Evolutionary conservation across 2,113 vertebrate species (phyloP), one percentile per base, ranked within the genome.

Genomic region (Charina bottae): DNA sequence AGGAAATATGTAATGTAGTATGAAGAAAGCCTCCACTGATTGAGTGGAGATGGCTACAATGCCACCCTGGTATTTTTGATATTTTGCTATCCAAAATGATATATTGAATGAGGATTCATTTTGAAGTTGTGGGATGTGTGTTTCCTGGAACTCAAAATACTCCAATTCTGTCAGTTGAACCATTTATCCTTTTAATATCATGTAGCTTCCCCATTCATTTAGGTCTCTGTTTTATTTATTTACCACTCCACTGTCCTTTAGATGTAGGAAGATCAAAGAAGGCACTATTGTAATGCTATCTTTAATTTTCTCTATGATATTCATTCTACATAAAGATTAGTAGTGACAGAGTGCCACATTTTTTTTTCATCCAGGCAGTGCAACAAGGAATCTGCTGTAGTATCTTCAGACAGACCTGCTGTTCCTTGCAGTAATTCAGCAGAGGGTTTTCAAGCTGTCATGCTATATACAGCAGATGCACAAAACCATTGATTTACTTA

Each of bases 371-470:
- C 87, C 88, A 55, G 78, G n/a, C 23, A 26, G 2, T 85, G 58
- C 49, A 85, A 33, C 60, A 87, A 78, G 53, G 56, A 85, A 33
- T 89, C 53, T 92, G 37, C 55, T 49, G 0, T 49, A 64, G 85
- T 37, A 54, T 87, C 85, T 88, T 86, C 56, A 60, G 89, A 84
- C 33, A 91, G 83, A 37, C 55, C 28, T 72, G 9, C 23, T 13
- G 37, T 56, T 91, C 87, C 19, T 10, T 2, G 49, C 58, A 8
- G 0, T 88, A 1, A 21, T 13, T 87, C 46, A 23, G 59, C 90
- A 33, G 87, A 33, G 90, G 92, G 89, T 49, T 83, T 72, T 83
- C 89, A 93, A 88, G 0, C 85, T 92, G 88, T 87, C 89, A 87
- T 55, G 33, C 17, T 19, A 13, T 23, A 62, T 87, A 54, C 64